Percentiles rank a stretch among this genome's conserved stretches.
phyloP scores from a whole-genome alignment of 1,140 invertebrate species.

The Calephelis virginiensis region DNA sequence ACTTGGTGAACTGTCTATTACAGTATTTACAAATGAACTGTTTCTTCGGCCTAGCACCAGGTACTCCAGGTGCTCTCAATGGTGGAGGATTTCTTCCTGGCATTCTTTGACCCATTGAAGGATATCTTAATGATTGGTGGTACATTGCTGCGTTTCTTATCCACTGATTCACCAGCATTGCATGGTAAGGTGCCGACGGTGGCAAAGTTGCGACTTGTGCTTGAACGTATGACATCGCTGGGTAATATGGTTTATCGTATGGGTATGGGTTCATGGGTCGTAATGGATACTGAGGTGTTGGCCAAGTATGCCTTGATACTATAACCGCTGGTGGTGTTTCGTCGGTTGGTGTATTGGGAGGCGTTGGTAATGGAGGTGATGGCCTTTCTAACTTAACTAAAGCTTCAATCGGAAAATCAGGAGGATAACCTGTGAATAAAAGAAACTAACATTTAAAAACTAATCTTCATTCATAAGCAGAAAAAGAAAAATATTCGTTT shows the following conservation, averaged over 20 bases:
- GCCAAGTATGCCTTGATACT: constrained; percentile 63
- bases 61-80: constrained; percentile 77
- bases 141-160: constrained; percentile 84
- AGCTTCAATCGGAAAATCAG: constrained; percentile 75
- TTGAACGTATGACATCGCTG: constrained; percentile 68
- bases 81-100: constrained; percentile 75
- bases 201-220: constrained; percentile 65
- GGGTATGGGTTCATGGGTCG: constrained; percentile 59
- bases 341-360: constrained; percentile 86
- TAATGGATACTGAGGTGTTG: constrained; percentile 45
- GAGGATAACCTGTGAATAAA: constrained; percentile 65
- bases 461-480: not conserved
- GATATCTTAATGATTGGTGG: constrained; percentile 77
- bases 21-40: constrained; percentile 98
- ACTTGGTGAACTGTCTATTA: constrained; percentile 96
- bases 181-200: constrained; percentile 67
- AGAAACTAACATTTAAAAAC: constrained; percentile 22
- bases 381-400: constrained; percentile 82
- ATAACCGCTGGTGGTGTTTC: constrained; percentile 63
- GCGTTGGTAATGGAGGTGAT: constrained; percentile 83
- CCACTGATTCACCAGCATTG: constrained; percentile 85
- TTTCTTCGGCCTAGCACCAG: constrained; percentile 88
- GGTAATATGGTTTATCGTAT: constrained; percentile 62
- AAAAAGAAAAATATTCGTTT: not conserved
- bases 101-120: constrained; percentile 68